phyloP scores from a whole-genome alignment of 2,113 vertebrate species.

The Tricholaema leucomelas region DNA sequence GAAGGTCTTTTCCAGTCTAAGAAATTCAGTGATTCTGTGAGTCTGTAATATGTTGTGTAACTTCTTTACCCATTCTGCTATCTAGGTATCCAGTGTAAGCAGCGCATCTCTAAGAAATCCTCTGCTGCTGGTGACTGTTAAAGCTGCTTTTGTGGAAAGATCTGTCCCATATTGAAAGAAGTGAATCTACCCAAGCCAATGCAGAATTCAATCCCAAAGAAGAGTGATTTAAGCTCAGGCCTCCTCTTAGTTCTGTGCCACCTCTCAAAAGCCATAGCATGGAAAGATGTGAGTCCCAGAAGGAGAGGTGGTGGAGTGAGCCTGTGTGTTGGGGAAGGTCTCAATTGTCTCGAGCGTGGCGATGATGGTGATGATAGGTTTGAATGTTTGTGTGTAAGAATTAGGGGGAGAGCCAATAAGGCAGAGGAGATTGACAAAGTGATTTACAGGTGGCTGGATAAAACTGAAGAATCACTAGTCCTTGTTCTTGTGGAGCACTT shows the following conservation, averaged over 20 bases:
- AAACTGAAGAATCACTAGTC: no score
- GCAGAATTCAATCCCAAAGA: background rate
- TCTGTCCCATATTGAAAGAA: background rate
- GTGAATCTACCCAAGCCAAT: background rate
- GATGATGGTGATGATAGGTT: no score
- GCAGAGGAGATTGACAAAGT: no score
- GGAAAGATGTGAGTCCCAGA: fast-evolving
- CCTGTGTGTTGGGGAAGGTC: no score
- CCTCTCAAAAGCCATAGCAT: background rate
- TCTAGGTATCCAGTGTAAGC: background rate
- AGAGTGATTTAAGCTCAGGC: background rate
- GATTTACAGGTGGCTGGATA: no score
- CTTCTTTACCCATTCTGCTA: background rate
- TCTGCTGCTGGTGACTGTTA: background rate
- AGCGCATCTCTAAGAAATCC: background rate
- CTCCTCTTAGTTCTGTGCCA: background rate
- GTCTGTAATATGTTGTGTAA: background rate
- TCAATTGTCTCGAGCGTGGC: no score
- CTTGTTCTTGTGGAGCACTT: no score
- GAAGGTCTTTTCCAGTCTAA: no score
- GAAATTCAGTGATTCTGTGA: no score
- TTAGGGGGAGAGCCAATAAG: no score
- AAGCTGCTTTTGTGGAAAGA: background rate
- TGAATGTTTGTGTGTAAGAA: no score
- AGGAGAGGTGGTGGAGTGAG: no score